Evolutionary conservation across 1,140 invertebrate genomes (phyloP).

Genomic region (Atopsyche davidsoni): DNA sequence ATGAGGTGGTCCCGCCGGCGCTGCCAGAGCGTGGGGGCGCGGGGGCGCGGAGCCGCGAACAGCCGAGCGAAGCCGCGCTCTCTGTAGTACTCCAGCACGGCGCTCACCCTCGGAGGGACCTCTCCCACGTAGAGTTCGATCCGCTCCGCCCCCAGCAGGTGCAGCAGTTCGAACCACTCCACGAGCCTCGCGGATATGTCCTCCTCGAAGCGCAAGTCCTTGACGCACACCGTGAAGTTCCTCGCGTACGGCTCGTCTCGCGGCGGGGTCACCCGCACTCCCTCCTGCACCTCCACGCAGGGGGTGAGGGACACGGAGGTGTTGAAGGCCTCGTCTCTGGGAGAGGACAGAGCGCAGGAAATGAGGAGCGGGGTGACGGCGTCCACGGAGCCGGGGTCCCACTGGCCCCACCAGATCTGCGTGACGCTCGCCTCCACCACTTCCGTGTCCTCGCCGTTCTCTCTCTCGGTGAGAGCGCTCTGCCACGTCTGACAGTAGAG

Average conservation of each 20-base stretch:
- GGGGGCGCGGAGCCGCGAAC: constrained; percentile 47
- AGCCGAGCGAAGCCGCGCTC: constrained; percentile 49
- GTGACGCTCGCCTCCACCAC: constrained; percentile 42
- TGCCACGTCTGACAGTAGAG: constrained; percentile 42
- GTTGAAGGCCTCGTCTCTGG: constrained; percentile 31
- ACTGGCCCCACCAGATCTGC: constrained; percentile 46
- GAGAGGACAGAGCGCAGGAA: constrained; percentile 40
- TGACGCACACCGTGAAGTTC: constrained; percentile 63
- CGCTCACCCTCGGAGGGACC: constrained; percentile 48
- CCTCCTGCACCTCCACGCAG: constrained; percentile 40
- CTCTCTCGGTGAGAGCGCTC: not conserved
- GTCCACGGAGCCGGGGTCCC: constrained; percentile 36
- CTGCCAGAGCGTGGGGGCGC: constrained; percentile 56
- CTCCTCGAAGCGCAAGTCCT: constrained; percentile 59
- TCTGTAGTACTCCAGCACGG: constrained; percentile 52
- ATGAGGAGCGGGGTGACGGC: constrained; percentile 42
- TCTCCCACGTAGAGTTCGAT: constrained; percentile 60
- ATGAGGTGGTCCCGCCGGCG: constrained; percentile 63
- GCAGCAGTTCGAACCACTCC: constrained; percentile 64
- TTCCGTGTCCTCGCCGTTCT: constrained; percentile 31
- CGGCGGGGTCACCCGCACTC: constrained; percentile 34
- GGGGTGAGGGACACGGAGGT: constrained; percentile 43
- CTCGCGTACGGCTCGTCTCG: constrained; percentile 28
- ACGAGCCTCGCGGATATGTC: constrained; percentile 56
- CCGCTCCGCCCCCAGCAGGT: constrained; percentile 57